Evolutionary conservation across 2,797 vertebrate genomes (phyloP).

Genomic region (Tinamus major): DNA sequence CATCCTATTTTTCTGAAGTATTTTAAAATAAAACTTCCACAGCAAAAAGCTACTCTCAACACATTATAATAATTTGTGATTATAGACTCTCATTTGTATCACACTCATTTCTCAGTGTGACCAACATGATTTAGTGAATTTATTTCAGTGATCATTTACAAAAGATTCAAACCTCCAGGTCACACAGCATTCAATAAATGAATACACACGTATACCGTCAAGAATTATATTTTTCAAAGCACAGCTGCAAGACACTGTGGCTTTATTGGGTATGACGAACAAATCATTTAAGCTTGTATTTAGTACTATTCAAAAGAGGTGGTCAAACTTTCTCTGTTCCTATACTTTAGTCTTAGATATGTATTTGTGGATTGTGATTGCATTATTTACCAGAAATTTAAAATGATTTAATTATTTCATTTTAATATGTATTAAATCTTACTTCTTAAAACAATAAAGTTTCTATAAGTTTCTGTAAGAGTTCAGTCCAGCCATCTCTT

Average conservation of each 20-base stretch:
- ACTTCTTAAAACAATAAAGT: background rate
- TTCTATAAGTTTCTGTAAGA: background rate
- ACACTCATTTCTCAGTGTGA: background rate
- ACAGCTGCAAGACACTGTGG: background rate
- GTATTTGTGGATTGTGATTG: background rate
- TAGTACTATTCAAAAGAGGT: background rate
- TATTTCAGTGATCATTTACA: background rate
- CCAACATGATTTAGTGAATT: background rate
- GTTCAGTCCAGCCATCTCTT: background rate
- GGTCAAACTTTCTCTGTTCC: background rate
- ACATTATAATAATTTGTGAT: background rate
- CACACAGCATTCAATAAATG: background rate
- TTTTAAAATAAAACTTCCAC: background rate
- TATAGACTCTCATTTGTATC: background rate
- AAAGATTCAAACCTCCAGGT: background rate
- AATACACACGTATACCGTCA: background rate
- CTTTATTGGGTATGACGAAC: background rate
- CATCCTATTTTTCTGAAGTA: background rate
- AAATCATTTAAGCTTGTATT: background rate
- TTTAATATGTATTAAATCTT: background rate
- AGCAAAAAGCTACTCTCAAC: background rate
- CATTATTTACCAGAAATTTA: background rate
- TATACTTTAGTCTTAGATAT: background rate
- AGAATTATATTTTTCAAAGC: background rate
- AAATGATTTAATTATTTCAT: background rate